These are phyloP conservation scores for Pelmatolapia mariae DNA, from an alignment of 2,113 vertebrate genomes.

Conservation along the genomic window DNA sequence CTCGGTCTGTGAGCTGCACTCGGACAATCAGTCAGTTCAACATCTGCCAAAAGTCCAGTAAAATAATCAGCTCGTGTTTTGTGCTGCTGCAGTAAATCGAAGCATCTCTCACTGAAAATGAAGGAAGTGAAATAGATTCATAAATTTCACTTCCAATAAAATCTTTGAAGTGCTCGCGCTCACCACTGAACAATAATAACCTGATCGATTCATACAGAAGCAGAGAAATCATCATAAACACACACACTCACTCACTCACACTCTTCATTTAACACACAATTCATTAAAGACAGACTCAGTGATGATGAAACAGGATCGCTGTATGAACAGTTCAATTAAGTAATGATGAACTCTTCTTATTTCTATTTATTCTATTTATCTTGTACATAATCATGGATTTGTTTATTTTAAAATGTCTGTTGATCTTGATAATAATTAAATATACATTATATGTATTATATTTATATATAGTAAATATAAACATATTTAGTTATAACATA, in stretches of 20 bases:
- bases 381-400: neutral
- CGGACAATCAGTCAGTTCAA: neutral
- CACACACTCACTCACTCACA: neutral
- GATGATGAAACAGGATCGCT: neutral
- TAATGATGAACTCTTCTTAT: neutral
- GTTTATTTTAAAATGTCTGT: fast-evolving
- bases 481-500: neutral
- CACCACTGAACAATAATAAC: neutral
- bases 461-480: neutral
- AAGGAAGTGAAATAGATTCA: neutral
- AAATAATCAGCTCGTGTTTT: neutral
- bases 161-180: neutral
- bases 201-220: neutral
- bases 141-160: neutral
- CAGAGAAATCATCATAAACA: neutral
- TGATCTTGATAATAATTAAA: neutral
- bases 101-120: neutral
- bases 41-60: neutral
- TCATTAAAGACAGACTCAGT: neutral
- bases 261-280: fast-evolving
- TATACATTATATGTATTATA: neutral
- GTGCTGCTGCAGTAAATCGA: neutral
- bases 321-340: neutral
- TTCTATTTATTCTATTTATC: neutral
- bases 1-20: neutral